phyloP scores from a whole-genome alignment of 2,797 vertebrate species.

The Sebastes oblongus region DNA sequence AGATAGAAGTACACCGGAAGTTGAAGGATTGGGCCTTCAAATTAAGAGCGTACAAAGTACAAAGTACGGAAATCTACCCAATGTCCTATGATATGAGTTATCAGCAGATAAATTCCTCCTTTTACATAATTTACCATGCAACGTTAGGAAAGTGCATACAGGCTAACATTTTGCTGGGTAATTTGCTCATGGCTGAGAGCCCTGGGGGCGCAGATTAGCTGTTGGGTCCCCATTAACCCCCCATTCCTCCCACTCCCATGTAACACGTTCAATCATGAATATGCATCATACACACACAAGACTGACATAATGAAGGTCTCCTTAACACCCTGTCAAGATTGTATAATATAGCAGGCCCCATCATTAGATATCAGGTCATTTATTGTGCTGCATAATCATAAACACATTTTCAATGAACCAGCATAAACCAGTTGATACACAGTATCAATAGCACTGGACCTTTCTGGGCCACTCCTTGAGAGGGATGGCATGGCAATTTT shows the following conservation, averaged over 20 bases:
- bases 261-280: background rate
- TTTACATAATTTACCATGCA: background rate
- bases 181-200: background rate
- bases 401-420: background rate
- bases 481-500: too few relatives aligned
- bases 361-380: background rate
- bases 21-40: background rate
- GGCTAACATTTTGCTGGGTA: background rate
- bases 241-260: background rate
- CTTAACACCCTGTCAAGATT: background rate
- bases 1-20: constrained; percentile 1
- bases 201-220: background rate
- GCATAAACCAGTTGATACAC: background rate
- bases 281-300: background rate
- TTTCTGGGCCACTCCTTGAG: background rate
- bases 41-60: constrained; percentile 19
- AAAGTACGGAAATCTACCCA: too few relatives aligned
- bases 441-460: background rate
- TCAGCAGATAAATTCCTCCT: background rate
- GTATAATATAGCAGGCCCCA: background rate
- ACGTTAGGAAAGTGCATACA: background rate
- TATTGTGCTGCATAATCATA: background rate
- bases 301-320: background rate
- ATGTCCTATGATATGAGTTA: background rate
- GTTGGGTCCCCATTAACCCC: background rate